A percentile compares a stretch with the other conserved stretches of the same genome.
Conservation (phyloP, 2,888 invertebrate species). For the Toxonevra muliebris region DNA sequence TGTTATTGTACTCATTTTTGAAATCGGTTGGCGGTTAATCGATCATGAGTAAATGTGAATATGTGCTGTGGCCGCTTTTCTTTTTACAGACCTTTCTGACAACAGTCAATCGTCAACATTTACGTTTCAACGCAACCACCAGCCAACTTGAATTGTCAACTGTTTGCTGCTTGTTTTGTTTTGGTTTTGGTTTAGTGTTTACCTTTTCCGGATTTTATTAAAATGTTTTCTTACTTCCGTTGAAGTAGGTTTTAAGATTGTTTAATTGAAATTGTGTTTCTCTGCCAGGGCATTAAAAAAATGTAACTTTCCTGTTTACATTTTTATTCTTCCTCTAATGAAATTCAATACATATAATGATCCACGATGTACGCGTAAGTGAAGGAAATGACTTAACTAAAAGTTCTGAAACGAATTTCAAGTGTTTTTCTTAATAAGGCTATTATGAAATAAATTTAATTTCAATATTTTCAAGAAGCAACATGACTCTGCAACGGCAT, state of each 20-base stretch:
- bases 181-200: no score
- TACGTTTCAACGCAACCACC: no score
- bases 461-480: background rate
- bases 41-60: no score
- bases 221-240: background rate
- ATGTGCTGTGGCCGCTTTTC: no score
- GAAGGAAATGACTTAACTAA: slow-evolving; percentile 54
- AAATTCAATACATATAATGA: no score
- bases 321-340: background rate
- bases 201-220: background rate
- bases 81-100: no score
- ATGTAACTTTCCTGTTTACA: slow-evolving; percentile 28
- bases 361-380: background rate
- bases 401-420: slow-evolving; percentile 39
- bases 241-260: slow-evolving; percentile 9
- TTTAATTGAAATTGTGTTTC: slow-evolving; percentile 16
- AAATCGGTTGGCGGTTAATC: no score
- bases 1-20: no score
- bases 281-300: slow-evolving; percentile 8
- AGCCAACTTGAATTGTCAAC: no score
- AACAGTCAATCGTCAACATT: no score
- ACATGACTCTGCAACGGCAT: slow-evolving; percentile 2
- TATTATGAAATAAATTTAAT: background rate
- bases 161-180: no score
- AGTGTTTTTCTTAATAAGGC: slow-evolving; percentile 43